Evolutionary conservation across 2,888 invertebrate species (phyloP), one percentile per base, ranked within the genome.

Genomic region (Yponomeuta evonymella): DNA sequence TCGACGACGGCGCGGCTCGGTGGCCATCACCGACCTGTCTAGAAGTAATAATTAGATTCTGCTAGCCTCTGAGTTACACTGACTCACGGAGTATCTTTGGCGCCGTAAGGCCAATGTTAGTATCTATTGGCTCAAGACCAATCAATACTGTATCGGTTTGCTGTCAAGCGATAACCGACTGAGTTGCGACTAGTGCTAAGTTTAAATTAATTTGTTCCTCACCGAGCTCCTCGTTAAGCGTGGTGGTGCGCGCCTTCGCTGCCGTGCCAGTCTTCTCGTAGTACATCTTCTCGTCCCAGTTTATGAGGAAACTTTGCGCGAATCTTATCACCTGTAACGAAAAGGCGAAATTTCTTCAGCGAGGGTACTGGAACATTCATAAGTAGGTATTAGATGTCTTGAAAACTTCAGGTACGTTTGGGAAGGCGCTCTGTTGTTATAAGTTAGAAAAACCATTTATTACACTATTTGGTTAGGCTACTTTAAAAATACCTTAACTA

Each of bases 261-360:
- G 97, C 95, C 64, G 97, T 98, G 79, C 97, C 96, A 77, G 95
- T 96, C 85, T 96, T 96, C 77, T 96, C 96, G 87, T 98, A 96
- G 91, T 96, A 98, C 99, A 99, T 99, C 91, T 98, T 96, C 83
- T 97, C 96, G 92, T 99, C 99, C 98, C 98, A 99, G 93, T 99
- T 99, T 83, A 99, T 99, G 84, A 98, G 96, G 92, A 98, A 97
- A 92, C 99, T 99, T 93, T 99, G 99, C 81, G 96, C 97, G 88
- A 99, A 98, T 82, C 99, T 96, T 86, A 99, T 99, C 74, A 99
- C 96, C 94, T 98, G 94, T 33, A 95, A 81, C 51, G 15, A 2
- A 58, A 58, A 58, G 51, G 51, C 51, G 51, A 15, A 15, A 15
- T 58, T 58, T 15, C 15, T 58, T 58, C 12, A 58, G 51, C 15